These are phyloP conservation scores for Pterocles orientalis DNA, from an alignment of 2,113 vertebrate genomes.

Conservation along the genomic window DNA sequence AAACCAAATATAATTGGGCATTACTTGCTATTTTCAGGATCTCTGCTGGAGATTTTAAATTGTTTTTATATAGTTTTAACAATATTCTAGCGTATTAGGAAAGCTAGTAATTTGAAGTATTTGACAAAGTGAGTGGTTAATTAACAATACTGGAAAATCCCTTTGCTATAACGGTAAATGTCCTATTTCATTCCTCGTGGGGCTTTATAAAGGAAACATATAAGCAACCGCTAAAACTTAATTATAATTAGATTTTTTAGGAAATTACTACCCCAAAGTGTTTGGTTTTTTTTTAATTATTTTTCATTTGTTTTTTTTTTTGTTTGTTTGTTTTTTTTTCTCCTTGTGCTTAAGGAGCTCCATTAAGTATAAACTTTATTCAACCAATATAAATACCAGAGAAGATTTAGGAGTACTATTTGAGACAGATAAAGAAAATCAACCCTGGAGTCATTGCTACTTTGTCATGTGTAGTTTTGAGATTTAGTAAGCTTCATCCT, in stretches of 20 bases:
- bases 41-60: not conserved
- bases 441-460: not conserved
- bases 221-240: not conserved
- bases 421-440: not conserved
- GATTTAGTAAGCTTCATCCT: not conserved
- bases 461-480: not conserved
- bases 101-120: not conserved
- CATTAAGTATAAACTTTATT: not conserved
- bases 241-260: not conserved
- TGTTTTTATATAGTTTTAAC: not conserved
- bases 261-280: not conserved
- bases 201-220: not conserved
- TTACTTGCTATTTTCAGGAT: not conserved
- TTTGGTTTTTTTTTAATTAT: fast-evolving
- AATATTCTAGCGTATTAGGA: not conserved
- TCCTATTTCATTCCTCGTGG: not conserved
- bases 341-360: not conserved
- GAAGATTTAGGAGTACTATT: not conserved
- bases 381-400: not conserved
- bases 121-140: not conserved
- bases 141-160: not conserved
- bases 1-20: not conserved
- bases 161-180: not conserved
- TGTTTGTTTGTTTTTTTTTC: not conserved
- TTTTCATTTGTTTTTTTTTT: not conserved